Base-by-base conservation (phyloP, 2,113 vertebrate species). In the Maccullochella peelii region DNA sequence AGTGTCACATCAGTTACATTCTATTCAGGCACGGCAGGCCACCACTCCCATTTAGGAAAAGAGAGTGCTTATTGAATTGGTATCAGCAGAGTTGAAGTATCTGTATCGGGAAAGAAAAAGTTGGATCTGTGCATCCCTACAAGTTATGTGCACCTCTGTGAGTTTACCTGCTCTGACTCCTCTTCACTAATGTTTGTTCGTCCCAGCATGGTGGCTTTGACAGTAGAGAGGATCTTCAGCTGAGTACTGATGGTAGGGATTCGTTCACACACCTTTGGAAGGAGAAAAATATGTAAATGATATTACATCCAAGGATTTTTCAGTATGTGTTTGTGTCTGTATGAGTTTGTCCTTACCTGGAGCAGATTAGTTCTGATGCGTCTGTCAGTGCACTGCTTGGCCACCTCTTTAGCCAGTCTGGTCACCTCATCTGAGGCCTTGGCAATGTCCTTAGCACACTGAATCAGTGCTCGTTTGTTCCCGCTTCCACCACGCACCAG, bases 211-310 rank as follows among this genome's bases (percentile, higher is more conserved):
- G 98, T 99, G 25, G 98, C 98, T 96, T 99, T 99, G 73, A 99
- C 98, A 0, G 98, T 99, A 40, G 98, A 99, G 52, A 99, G 97
- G 88, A 99, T 99, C 95, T 99, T 99, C 87, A 99, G 95, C 94
- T 99, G 98, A 6, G 98, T 99, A 9, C 98, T 99, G 91, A 99
- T 99, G 63, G 98, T 99, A 40, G 98, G 98, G 93, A 99, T 99
- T 76, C 98, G 94, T 88, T 99, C 98, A 83, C 98, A 99, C 33
- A 99, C 98, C 98, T 99, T 86, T 21, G 71, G 30, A 65, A 78
- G 2, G 21, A 89, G 23, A 78, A 66, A 66, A 20, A 68, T 8
- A 36, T 59, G 23, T 63, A 5, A 38, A 52, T 3, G 0, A 1
- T 9, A 16, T 44, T 23, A 21, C 12, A n/a, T 6, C 6, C 6